phyloP scores from a whole-genome alignment of 2,797 vertebrate genomes.

The Neomorphus geoffroyi region DNA sequence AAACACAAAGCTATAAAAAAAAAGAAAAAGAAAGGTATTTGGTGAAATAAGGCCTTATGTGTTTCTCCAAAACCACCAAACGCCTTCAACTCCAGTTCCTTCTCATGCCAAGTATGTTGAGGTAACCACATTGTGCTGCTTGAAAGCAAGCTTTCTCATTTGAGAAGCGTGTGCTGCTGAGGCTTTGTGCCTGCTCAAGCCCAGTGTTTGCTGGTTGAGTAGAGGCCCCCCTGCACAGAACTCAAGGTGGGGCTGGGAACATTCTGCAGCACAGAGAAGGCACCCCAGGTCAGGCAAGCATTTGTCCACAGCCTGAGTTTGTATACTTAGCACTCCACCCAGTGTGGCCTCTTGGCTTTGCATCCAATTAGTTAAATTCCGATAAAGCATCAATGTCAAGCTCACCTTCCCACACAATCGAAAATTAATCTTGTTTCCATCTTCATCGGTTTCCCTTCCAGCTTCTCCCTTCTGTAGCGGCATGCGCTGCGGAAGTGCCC shows the following conservation, averaged over 20 bases:
- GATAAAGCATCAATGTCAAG: neutral
- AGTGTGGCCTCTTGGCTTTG: neutral
- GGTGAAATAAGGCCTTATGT: slow-evolving; percentile 15
- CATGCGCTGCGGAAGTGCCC: neutral
- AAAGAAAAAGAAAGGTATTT: neutral
- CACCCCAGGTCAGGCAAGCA: neutral
- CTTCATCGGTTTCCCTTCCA: neutral
- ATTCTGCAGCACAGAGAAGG: neutral
- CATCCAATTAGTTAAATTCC: neutral
- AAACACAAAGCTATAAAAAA: neutral
- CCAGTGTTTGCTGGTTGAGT: neutral
- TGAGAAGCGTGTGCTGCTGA: neutral
- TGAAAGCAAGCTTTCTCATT: neutral
- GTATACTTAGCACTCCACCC: slow-evolving; percentile 24
- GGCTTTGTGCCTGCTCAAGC: neutral
- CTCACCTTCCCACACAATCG: neutral
- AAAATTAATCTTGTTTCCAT: neutral
- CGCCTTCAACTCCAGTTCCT: neutral
- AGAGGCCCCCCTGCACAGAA: neutral
- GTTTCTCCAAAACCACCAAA: slow-evolving; percentile 51
- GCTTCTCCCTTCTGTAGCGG: neutral
- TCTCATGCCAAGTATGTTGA: slow-evolving; percentile 36
- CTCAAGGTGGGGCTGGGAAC: neutral
- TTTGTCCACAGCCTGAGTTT: neutral
- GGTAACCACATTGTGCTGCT: slow-evolving; percentile 30